phyloP scores from a whole-genome alignment of 2,797 vertebrate species.

The Bryconaethiops microstoma region DNA sequence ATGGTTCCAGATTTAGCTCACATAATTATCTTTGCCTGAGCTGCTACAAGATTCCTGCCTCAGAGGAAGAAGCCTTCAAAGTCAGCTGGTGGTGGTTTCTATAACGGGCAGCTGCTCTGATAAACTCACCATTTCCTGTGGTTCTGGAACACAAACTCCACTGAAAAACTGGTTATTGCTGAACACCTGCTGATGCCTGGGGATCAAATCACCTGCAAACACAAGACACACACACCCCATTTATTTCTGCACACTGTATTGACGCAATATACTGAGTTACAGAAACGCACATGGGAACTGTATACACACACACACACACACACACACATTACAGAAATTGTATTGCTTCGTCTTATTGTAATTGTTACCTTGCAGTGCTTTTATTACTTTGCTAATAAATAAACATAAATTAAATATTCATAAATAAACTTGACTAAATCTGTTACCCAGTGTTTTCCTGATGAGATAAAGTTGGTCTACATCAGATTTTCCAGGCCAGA shows the following conservation, averaged over 20 bases:
- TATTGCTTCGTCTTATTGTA: too few relatives aligned
- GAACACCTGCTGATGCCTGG: slow-evolving; percentile 94
- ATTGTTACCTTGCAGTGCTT: too few relatives aligned
- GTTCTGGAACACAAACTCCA: slow-evolving; percentile 92
- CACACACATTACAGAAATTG: too few relatives aligned
- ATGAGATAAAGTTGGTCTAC: slow-evolving; percentile 94
- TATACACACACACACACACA: too few relatives aligned
- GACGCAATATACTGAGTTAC: too few relatives aligned
- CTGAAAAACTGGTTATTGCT: slow-evolving; percentile 96
- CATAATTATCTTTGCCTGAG: neutral
- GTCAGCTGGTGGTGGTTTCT: neutral
- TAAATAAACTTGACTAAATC: neutral
- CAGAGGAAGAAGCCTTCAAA: neutral
- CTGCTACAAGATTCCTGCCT: neutral
- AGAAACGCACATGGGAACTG: too few relatives aligned
- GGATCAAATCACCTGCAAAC: slow-evolving; percentile 89
- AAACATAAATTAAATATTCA: too few relatives aligned
- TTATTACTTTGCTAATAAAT: too few relatives aligned
- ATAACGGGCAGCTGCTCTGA: neutral
- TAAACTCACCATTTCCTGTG: slow-evolving; percentile 85
- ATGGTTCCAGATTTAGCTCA: slow-evolving; percentile 9
- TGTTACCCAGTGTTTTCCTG: slow-evolving; percentile 86
- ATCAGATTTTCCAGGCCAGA: slow-evolving; percentile 94
- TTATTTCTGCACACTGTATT: too few relatives aligned
- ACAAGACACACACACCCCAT: slow-evolving; percentile 2